Percentiles rank a stretch among this genome's conserved stretches.
phyloP scores from a whole-genome alignment of 2,888 invertebrate genomes.

The Phaedon cochleariae region DNA sequence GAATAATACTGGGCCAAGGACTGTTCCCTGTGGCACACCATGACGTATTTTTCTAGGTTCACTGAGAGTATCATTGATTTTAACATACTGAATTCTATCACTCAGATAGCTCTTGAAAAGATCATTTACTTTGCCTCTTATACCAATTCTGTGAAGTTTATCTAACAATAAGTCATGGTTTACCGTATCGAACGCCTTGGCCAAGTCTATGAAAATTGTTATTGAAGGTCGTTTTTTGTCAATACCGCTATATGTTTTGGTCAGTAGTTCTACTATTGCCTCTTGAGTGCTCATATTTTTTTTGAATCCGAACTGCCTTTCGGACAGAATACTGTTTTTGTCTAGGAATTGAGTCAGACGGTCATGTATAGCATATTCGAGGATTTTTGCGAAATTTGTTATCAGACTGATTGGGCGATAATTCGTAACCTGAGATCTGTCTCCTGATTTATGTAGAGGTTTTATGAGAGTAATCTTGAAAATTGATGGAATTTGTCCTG shows the following conservation, averaged over 20 bases:
- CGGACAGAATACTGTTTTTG: slow-evolving; percentile 5
- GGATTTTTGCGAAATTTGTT: slow-evolving; percentile 5
- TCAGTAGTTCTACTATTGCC: slow-evolving; percentile 5
- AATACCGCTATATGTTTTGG: not conserved
- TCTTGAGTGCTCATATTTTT: not conserved
- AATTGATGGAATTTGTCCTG: not conserved
- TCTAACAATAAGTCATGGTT: not conserved
- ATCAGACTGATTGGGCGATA: slow-evolving; percentile 5
- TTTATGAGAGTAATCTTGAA: not conserved
- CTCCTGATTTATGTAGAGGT: slow-evolving; percentile 4
- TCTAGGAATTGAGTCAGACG: not conserved
- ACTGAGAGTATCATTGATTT: not conserved
- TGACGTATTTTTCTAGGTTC: not conserved
- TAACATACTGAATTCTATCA: not conserved
- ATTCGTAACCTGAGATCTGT: not conserved
- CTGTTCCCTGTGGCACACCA: not conserved
- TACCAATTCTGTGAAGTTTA: not conserved
- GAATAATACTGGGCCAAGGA: no score
- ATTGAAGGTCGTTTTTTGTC: not conserved
- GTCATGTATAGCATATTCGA: not conserved
- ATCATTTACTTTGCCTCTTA: not conserved
- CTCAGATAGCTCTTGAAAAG: not conserved
- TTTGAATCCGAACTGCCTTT: slow-evolving; percentile 7
- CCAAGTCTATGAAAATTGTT: no score
- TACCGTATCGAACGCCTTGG: no score